A percentile compares a stretch with the other conserved stretches of the same genome.
phyloP scores from a whole-genome alignment of 64 coral and sea anemone genomes.

The Dendronephthya gigantea region DNA sequence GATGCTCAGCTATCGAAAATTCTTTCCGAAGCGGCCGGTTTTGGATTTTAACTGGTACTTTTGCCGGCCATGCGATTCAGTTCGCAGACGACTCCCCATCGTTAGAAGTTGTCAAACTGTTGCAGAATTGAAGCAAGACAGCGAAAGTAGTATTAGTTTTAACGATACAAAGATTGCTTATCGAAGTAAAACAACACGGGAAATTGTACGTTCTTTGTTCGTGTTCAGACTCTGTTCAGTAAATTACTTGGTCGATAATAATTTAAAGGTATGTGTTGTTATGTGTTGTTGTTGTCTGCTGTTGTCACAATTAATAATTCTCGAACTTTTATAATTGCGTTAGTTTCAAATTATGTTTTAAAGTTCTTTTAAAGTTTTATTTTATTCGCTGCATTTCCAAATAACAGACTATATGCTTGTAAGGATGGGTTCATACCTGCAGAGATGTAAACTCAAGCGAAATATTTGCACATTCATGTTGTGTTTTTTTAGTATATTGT shows the following conservation, averaged over 20 bases:
- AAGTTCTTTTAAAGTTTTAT: too few relatives aligned
- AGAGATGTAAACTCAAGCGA: too few relatives aligned
- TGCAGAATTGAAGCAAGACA: not conserved
- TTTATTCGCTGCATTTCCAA: too few relatives aligned
- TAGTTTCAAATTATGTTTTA: not conserved
- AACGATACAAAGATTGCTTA: slow-evolving; percentile 58
- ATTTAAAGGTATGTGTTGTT: slow-evolving; percentile 78
- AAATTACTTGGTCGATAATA: slow-evolving; percentile 69
- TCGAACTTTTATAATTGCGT: not conserved
- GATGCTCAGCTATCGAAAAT: not conserved
- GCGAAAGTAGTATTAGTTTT: not conserved
- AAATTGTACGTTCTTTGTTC: slow-evolving; percentile 62
- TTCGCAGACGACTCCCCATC: not conserved
- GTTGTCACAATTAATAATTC: too few relatives aligned
- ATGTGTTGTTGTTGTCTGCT: not conserved
- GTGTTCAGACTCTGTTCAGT: slow-evolving; percentile 87
- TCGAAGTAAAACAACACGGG: slow-evolving; percentile 75
- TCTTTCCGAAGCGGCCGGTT: not conserved
- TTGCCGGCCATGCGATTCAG: not conserved
- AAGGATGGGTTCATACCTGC: too few relatives aligned
- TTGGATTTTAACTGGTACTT: not conserved
- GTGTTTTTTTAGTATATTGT: too few relatives aligned
- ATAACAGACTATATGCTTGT: too few relatives aligned
- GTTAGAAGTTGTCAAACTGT: not conserved
- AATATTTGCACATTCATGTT: too few relatives aligned